Evolutionary conservation across 2,888 invertebrate species (phyloP), one percentile per base, ranked within the genome.

Genomic region (Myopa tessellatipennis): DNA sequence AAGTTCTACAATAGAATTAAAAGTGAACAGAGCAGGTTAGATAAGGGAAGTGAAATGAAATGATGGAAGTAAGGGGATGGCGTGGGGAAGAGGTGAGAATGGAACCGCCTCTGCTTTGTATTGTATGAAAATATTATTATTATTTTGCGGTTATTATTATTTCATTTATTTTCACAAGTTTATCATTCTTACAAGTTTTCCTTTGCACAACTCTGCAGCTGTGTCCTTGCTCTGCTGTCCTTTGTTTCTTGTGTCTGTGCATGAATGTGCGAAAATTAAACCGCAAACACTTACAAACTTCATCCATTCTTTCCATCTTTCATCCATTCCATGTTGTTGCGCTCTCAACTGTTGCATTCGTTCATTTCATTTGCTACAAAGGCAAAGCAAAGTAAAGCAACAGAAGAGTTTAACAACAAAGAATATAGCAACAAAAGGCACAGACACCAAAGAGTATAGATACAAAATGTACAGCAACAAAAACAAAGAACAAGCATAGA

Each of bases 1-100:
- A 69, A 69, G 50, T 69, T 69, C 40, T 18, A 69, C 18, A 69
- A 69, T 50, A 69, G 69, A 38, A 69, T 69, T 69, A 50, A 69
- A 69, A 69, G 14, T 55, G 16, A 55, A 55, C 14, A 45, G 45
- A 45, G 6, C 45, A 45, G 55, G n/a, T 55, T 5, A 55, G 55
- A 5, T 14, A 16, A 55, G 55, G 55, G 16, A 55, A 8, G 5
- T 50, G 52, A 26, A 69, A 14, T 67, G 10, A 6, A 14, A 16
- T 16, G 18, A 36, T 14, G 16, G 36, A 3, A 10, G 63, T 4
- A 34, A 63, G 63, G 12, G 63, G 4, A 4, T 34, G 63, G 2
- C 34, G 34, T 12, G 63, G 50, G 14, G 50, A 50, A 50, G 26
- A 26, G 26, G 26, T 45, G 7, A 45, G 45, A 8, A 45, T 10